A percentile compares a stretch with the other conserved stretches of the same genome.
Conservation (phyloP, 1,140 invertebrate genomes). For the Anoplolepis gracilipes region DNA sequence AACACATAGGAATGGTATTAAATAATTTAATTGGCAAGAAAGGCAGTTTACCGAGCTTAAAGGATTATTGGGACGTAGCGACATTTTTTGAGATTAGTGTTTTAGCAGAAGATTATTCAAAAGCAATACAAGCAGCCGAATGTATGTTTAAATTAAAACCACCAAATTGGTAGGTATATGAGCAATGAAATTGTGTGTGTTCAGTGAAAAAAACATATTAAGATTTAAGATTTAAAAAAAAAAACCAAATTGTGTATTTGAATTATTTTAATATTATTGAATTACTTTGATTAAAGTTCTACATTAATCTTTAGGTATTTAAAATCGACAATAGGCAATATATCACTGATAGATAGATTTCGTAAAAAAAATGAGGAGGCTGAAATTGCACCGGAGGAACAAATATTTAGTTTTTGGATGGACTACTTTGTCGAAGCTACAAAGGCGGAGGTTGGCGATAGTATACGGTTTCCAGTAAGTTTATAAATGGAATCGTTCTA, state of each 20-base stretch:
- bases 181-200: not conserved
- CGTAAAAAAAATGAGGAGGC: conserved; percentile 92
- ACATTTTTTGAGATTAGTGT: conserved; percentile 99
- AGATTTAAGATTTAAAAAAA: not conserved
- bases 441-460: conserved; percentile 91
- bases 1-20: conserved; percentile 96
- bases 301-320: conserved; percentile 90
- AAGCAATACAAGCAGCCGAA: conserved; percentile 98
- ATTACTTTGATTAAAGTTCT: too few species aligned
- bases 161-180: conserved; percentile 93
- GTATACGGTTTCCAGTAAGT: conserved; percentile 96
- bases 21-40: conserved; percentile 99
- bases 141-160: conserved; percentile 99
- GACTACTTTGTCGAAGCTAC: conserved; percentile 99
- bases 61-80: conserved; percentile 99
- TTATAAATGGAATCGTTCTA: conserved; percentile 76
- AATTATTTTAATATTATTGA: conserved; percentile 2
- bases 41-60: conserved; percentile 95
- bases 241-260: conserved; percentile 5
- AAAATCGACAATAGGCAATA: conserved; percentile 99
- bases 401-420: conserved; percentile 99
- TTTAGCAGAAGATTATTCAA: conserved; percentile 98
- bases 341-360: conserved; percentile 97
- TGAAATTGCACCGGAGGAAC: conserved; percentile 91
- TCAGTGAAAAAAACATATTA: not conserved